Evolutionary conservation across 2,797 vertebrate genomes (phyloP), one percentile per base, ranked within the genome.

Genomic region (Channallabes apus): DNA sequence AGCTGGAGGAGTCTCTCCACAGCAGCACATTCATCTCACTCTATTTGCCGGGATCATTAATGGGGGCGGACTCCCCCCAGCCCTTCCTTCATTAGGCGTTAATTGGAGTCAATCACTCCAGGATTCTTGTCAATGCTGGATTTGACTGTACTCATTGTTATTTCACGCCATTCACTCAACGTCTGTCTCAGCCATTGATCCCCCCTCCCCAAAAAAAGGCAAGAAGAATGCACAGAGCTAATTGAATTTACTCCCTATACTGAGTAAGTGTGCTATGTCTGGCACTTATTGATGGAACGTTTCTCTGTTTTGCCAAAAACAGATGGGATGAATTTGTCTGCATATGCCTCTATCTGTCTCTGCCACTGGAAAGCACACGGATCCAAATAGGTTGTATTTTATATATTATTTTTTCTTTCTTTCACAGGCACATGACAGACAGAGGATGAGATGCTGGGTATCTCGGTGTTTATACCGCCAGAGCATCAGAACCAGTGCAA

Each of bases 41-140:
- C 83, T 32, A 27, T 86, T 87, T 87, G 82, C 86, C 81, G 80
- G 86, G 82, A 82, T 82, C 86, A 88, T 88, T 87, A 88, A 88
- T 72, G 58, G 76, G 82, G 76, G 82, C 17, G 51, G 59, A 77
- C 76, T 87, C 69, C 84, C 51, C 78, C 61, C 62, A 84, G 64
- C 80, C 84, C 86, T 86, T 84, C 84, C 83, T 90, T 89, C 79
- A 85, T 90, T 91, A 90, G 83, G 59, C 82, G 83, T 88, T 89
- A 87, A 90, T 86, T 88, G 80, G 82, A 87, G 86, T 88, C 77
- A 78, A 86, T 84, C 87, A 77, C 69, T 80, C 80, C 82, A 18
- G 84, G 83, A 54, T 68, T 77, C 56, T 82, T 87, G 82, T 84
- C 88, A 85, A 71, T 84, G 78, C 64, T n/a, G 87, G 81, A 85